Base-by-base conservation (phyloP, 2,113 vertebrate species). In the Crocuta crocuta region DNA sequence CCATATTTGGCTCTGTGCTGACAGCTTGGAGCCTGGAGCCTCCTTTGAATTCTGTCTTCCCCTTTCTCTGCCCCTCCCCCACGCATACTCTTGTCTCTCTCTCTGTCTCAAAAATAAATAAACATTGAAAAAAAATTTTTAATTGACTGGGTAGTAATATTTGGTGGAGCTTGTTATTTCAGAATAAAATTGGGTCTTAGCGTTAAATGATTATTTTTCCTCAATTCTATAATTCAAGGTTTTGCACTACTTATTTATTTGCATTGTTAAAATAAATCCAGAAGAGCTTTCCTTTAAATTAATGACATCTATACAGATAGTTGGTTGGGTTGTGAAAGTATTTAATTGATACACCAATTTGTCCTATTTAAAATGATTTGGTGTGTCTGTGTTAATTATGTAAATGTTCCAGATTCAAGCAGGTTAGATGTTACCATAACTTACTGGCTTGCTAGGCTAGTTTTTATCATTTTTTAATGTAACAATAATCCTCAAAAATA, bases 361-460 rank as follows among this genome's bases (percentile, higher is more conserved):
- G 98, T 97, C 98, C 98, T 98, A 91, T 96, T 98, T 98, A 96
- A 96, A 95, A 21, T 90, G 97, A 80, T 98, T 98, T 97, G 96
- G 84, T 97, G 95, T 98, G 95, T 97, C 95, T 85, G 85, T 97
- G 95, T 92, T 97, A 91, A 94, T 99, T 99, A 98, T 95, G 96
- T 99, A 99, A 99, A 98, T 98, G 98, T 97, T 98, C 98, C 94
- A 97, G 98, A 98, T 98, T 98, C 98, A 98, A 99, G 95, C 98
- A 99, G 98, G 98, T 98, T 99, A 99, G 98, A 99, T 99, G 97
- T 97, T 99, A 98, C 98, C 98, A 48, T 80, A 98, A 97, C 95
- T 98, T 98, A 98, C 97, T 98, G 98, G 98, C 97, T 98, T 98
- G 95, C 95, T 98, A 97, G 95, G 92, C 94, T 74, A 97, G 94